phyloP scores from a whole-genome alignment of 2,113 vertebrate species.

The Chamaetylas fuelleborni region DNA sequence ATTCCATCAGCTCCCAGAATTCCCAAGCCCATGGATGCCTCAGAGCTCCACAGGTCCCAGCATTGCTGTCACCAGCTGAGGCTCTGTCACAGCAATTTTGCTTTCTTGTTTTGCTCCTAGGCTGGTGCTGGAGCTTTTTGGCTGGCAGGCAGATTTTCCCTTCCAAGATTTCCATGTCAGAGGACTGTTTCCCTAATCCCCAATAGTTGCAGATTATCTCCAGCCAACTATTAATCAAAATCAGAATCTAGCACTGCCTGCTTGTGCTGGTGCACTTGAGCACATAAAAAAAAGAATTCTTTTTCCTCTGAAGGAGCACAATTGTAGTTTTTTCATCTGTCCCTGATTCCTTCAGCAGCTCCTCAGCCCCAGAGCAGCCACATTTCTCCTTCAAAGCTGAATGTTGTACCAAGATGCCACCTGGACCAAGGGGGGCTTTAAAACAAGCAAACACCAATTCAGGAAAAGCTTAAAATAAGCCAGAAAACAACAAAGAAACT shows the following conservation, averaged over 20 bases:
- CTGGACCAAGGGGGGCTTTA: not conserved
- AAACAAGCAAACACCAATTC: not conserved
- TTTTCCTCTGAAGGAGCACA: not conserved
- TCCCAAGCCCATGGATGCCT: accelerated
- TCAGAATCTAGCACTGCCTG: not conserved
- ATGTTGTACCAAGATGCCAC: not conserved
- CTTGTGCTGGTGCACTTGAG: not conserved
- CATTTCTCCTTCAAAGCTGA: not conserved
- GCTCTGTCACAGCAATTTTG: not conserved
- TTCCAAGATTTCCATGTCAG: constrained; percentile 24
- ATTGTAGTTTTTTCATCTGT: not conserved
- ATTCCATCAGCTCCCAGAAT: not conserved
- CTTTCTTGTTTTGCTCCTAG: not conserved
- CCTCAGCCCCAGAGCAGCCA: not conserved
- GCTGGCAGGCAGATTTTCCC: not conserved
- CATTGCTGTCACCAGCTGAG: not conserved
- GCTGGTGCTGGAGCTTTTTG: not conserved
- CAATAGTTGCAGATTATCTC: constrained; percentile 11
- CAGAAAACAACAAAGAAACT: not conserved
- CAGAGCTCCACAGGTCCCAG: not conserved
- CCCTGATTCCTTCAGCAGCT: not conserved
- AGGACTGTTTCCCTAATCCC: constrained; percentile 16
- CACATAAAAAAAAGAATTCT: not conserved
- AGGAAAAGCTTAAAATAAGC: not conserved
- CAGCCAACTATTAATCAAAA: constrained; percentile 49